phyloP scores from a whole-genome alignment of 2,797 vertebrate species.

The Hipposideros larvatus region DNA sequence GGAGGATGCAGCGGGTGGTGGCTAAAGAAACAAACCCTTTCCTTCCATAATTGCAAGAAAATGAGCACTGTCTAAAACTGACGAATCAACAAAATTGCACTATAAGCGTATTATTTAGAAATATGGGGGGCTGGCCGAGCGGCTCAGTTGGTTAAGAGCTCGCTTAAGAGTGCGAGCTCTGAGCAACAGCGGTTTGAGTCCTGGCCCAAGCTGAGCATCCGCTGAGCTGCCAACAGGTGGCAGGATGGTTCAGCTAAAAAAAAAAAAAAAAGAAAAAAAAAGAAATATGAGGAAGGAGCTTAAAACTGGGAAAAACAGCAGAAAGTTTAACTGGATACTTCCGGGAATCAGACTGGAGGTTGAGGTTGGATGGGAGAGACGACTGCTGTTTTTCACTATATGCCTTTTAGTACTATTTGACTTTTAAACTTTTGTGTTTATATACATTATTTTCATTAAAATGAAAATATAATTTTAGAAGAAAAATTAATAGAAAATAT shows the following conservation, averaged over 20 bases:
- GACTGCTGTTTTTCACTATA: neutral
- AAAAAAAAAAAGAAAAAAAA: too few relatives aligned
- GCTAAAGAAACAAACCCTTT: neutral
- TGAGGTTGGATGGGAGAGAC: neutral
- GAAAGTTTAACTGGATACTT: neutral
- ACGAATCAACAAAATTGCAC: neutral
- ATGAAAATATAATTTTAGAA: neutral
- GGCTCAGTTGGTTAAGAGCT: too few relatives aligned
- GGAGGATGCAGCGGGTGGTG: neutral
- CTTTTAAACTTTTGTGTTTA: neutral
- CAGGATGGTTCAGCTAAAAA: too few relatives aligned
- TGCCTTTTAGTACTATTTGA: neutral
- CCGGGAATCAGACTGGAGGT: neutral
- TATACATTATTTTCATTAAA: conserved; percentile 38
- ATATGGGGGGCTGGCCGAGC: neutral
- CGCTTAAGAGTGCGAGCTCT: too few relatives aligned
- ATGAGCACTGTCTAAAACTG: neutral
- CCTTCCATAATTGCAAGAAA: conserved; percentile 1
- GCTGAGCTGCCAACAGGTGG: too few relatives aligned
- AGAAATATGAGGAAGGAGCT: neutral
- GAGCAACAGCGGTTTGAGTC: too few relatives aligned
- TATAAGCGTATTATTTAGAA: neutral
- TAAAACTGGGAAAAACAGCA: conserved; percentile 22
- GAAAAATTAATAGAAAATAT: conserved; percentile 24
- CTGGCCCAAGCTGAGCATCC: too few relatives aligned